A percentile compares a stretch with the other conserved stretches of the same genome.
phyloP scores from a whole-genome alignment of 2,888 invertebrate species.

The Diaprepes abbreviatus region DNA sequence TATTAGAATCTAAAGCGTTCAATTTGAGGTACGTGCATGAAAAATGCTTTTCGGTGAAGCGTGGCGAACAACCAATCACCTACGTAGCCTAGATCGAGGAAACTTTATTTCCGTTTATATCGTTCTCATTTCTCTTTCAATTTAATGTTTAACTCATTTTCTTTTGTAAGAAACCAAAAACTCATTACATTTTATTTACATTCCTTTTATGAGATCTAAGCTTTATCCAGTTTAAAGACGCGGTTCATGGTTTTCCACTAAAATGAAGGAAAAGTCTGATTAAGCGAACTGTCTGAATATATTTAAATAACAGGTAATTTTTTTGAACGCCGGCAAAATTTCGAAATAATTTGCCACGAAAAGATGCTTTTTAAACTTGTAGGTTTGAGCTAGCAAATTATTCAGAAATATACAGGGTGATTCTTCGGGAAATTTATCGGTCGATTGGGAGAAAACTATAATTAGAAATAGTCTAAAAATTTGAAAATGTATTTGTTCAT shows the following conservation, averaged over 20 bases:
- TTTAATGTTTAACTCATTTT: slow-evolving; percentile 32
- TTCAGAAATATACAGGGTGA: too few relatives aligned
- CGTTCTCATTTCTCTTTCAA: slow-evolving; percentile 13
- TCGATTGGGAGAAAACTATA: too few relatives aligned
- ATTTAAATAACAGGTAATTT: slow-evolving; percentile 39
- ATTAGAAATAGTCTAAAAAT: too few relatives aligned
- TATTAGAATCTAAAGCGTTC: too few relatives aligned
- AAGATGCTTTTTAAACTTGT: too few relatives aligned
- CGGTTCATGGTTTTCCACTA: slow-evolving; percentile 30
- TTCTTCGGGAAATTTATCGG: too few relatives aligned
- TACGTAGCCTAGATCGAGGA: slow-evolving; percentile 25
- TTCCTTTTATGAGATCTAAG: slow-evolving; percentile 38
- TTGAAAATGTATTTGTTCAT: too few relatives aligned
- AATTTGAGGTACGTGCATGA: too few relatives aligned
- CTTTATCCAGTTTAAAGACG: slow-evolving; percentile 34
- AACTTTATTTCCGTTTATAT: slow-evolving; percentile 29
- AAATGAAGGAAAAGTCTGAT: slow-evolving; percentile 40
- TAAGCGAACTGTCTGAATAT: slow-evolving; percentile 41
- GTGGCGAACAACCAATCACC: too few relatives aligned
- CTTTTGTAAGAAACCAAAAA: slow-evolving; percentile 34
- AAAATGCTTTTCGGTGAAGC: too few relatives aligned
- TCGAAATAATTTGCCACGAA: slow-evolving; percentile 20
- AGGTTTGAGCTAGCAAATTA: too few relatives aligned
- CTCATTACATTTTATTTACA: slow-evolving; percentile 47
- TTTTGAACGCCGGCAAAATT: slow-evolving; percentile 40